Base-by-base conservation (phyloP, 2,797 vertebrate genomes). In the Pampus argenteus region DNA sequence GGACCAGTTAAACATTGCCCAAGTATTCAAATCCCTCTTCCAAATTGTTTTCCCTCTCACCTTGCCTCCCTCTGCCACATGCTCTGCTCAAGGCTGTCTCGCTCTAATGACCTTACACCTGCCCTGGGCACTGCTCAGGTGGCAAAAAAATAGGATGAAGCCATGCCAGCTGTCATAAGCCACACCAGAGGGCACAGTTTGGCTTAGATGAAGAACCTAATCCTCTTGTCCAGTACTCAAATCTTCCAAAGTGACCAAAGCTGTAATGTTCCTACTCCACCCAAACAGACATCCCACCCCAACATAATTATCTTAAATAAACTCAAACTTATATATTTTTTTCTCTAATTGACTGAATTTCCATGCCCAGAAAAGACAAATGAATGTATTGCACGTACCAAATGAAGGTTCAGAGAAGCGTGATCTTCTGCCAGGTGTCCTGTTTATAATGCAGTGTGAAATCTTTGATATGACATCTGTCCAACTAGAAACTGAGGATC, bases 391-490 rank as follows among this genome's bases (percentile, higher is more conserved):
- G 14, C 40, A 66, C 57, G 23, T 63, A 58, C 26, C 6, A 55
- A 61, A 67, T 78, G 74, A 85, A 87, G 83, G 81, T 83, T 62
- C 52, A 9, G 40, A 74, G 61, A 72, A 74, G 63, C 15, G 29
- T 63, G 31, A 68, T 83, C 67, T 38, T 81, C 74, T 68, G 79
- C 78, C 71, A 82, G 79, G 84, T 86, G 75, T 86, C 78, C 77
- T 80, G 52, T 82, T 92, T 83, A 81, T 78, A 76, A 86, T 87
- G 75, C 89, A 89, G 76, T 74, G 70, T 69, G 73, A 81, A 79
- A 77, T 61, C 59, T n/a, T 51, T 60, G 40, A 82, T 57, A 44
- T 80, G 86, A 81, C 78, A 70, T 73, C 74, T 63, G 66, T 76
- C 85, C 38, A 65, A 73, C 67, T 67, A 14, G 71, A 85, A 77